These are phyloP conservation scores for Spermophilus dauricus DNA, from an alignment of 2,113 vertebrate genomes.

Conservation along the genomic window DNA sequence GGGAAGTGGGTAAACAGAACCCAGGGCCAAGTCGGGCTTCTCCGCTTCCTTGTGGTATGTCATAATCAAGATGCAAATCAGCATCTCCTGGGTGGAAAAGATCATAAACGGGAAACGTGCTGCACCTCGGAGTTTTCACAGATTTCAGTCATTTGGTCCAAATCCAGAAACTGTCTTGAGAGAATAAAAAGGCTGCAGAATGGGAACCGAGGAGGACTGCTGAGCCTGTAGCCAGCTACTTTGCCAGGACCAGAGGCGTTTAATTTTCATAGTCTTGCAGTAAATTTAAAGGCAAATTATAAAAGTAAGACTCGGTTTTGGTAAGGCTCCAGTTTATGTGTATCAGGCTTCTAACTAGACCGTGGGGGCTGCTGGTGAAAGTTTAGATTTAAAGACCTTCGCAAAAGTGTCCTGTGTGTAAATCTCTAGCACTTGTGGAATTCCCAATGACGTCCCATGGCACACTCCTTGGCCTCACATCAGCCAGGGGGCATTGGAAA, in stretches of 20 bases:
- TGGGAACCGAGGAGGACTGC: conserved; percentile 1
- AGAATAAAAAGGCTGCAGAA: conserved; percentile 58
- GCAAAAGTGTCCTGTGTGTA: conserved; percentile 33
- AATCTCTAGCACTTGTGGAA: conserved; percentile 46
- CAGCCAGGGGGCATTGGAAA: conserved; percentile 7
- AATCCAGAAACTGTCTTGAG: conserved; percentile 64
- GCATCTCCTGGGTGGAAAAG: background rate
- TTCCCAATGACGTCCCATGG: background rate
- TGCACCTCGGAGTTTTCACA: background rate
- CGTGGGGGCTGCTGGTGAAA: conserved; percentile 54
- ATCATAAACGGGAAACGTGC: conserved; percentile 61
- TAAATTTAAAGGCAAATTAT: conserved; percentile 77
- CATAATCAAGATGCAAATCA: conserved; percentile 42
- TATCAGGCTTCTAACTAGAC: conserved; percentile 52
- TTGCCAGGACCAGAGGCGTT: conserved; percentile 60
- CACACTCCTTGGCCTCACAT: background rate
- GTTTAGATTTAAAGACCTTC: conserved; percentile 59
- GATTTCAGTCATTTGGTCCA: conserved; percentile 62
- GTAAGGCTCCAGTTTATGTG: conserved; percentile 63
- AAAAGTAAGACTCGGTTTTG: conserved; percentile 65
- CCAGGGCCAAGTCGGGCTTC: background rate
- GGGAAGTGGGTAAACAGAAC: background rate
- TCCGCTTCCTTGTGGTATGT: background rate
- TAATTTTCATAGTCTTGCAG: conserved; percentile 68
- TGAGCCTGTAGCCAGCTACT: conserved; percentile 45